Evolutionary conservation across 2,113 vertebrate species (phyloP).

Genomic region (Psittacula cyanocephala): DNA sequence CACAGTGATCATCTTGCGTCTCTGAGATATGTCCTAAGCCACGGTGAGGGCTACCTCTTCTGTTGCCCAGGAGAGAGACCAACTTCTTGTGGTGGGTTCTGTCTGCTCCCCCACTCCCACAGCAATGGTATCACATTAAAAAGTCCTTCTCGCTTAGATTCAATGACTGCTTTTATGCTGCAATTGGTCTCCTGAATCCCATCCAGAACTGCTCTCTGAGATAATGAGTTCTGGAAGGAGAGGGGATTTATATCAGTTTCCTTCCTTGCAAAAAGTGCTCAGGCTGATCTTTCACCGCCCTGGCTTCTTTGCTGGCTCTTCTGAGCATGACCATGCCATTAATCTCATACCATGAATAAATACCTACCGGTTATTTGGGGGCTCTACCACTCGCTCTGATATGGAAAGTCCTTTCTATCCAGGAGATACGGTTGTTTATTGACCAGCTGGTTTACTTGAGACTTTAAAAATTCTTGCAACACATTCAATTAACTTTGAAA

Average conservation of each 20-base stretch:
- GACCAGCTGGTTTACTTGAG: background rate
- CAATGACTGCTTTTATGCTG: background rate
- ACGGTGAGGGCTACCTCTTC: background rate
- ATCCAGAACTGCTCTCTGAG: background rate
- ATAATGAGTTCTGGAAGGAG: background rate
- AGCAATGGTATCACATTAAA: rapidly evolving
- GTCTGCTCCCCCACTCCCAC: rapidly evolving
- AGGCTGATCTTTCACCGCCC: background rate
- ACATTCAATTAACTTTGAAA: slow-evolving; percentile 23
- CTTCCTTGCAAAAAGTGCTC: background rate
- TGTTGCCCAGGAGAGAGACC: background rate
- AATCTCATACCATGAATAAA: background rate
- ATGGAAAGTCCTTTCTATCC: background rate
- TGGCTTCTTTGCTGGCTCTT: background rate
- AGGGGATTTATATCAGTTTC: background rate
- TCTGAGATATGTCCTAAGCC: rapidly evolving
- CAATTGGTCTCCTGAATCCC: background rate
- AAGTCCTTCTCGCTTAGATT: background rate
- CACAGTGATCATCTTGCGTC: rapidly evolving
- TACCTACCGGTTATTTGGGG: background rate
- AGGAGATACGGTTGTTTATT: background rate
- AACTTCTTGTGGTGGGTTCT: rapidly evolving
- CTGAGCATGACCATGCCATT: background rate
- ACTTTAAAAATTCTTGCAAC: slow-evolving; percentile 17
- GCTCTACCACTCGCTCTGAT: background rate